Evolutionary conservation across 2,888 invertebrate species (phyloP), one percentile per base, ranked within the genome.

Genomic region (Agrochola litura): DNA sequence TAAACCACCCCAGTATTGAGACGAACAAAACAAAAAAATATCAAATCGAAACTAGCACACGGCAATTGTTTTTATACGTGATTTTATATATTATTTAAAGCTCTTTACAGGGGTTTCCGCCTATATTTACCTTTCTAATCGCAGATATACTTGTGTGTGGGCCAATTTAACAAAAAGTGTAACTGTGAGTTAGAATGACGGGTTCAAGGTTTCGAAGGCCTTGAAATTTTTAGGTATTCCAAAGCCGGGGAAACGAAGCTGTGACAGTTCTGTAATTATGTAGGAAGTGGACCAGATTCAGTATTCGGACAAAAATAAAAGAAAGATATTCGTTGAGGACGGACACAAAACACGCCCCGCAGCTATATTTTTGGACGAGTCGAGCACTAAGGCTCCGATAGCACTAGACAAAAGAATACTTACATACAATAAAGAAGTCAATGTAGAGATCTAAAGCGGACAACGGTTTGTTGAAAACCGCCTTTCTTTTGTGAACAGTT

Each of bases 381-480:
- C 61, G 72, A 82, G 69, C 46, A 65, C 74, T 76, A 69, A 65
- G 61, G 71, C 77, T 71, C 61, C 73, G 66, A 81, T 76, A 73
- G 77, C 77, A 69, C 67, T 84, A 81, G 81, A 86, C 81, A 86
- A 83, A 87, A 88, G 84, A 82, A 79, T 77, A 79, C 84, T 86
- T 84, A 88, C 80, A 86, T 80, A 84, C 77, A 82, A 88, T 87
- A 87, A 88, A 86, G 82, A 86, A 87, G 89, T 89, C 88, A 88
- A 85, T 86, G 89, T 87, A 88, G 82, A 82, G 80, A 80, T 84
- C 81, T 82, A 87, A 86, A 85, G 85, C 87, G 82, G 83, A 86
- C 84, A 83, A 81, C 83, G 87, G 88, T 88, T 90, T 88, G 84
- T 89, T 85, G 85, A 74, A 83, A 86, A 83, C 82, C 81, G 82